Evolutionary conservation across 92 coral and sea anemone species (phyloP).

Genomic region (Porites divaricata): DNA sequence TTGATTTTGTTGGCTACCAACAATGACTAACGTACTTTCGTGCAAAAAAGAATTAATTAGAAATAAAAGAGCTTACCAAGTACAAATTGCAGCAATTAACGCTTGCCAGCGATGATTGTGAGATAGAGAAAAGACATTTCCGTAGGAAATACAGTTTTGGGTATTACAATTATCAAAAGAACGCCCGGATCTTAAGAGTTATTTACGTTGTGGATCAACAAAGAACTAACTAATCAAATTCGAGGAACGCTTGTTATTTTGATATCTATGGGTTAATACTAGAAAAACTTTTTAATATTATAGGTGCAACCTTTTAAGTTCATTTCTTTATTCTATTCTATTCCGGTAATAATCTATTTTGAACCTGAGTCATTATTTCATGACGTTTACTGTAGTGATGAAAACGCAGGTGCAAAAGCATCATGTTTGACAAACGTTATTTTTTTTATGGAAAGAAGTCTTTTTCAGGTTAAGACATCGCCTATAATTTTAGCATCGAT

Average conservation of each 20-base stretch:
- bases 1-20: too few relatives aligned
- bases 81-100: background rate
- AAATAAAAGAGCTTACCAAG: background rate
- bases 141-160: background rate
- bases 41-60: background rate
- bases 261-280: background rate
- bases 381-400: too few relatives aligned
- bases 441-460: background rate
- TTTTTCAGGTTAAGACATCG: background rate
- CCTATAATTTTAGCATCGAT: too few relatives aligned
- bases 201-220: background rate
- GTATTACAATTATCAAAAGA: background rate
- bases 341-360: background rate
- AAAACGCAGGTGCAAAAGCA: background rate
- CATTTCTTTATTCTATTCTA: background rate
- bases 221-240: background rate
- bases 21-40: too few relatives aligned
- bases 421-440: background rate
- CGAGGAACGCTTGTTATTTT: background rate
- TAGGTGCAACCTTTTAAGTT: background rate
- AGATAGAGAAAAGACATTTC: background rate
- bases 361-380: background rate
- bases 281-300: background rate
- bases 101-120: background rate
- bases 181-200: background rate